Evolutionary conservation across 2,113 vertebrate genomes (phyloP), one percentile per base, ranked within the genome.

Genomic region (Pterocles orientalis): DNA sequence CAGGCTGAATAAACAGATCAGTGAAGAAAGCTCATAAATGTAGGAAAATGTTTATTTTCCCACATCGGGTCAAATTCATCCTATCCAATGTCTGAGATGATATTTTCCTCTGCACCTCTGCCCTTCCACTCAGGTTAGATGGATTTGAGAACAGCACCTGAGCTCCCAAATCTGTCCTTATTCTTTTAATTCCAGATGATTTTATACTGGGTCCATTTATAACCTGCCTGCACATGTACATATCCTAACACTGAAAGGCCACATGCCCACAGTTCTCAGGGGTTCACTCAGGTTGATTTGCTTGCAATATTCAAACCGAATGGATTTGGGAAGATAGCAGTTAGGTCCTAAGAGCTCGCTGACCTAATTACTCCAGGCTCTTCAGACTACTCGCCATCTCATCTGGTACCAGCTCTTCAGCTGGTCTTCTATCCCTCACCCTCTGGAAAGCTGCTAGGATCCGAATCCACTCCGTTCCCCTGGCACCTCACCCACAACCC

Each of bases 261-360:
- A 56, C 68, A 51, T 1, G 0, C 9, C 24, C 62, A 29, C 29
- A 39, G 36, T 12, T 69, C 65, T 36, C 73, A 33, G 73, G 12
- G 17, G 18, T 23, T 87, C 57, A 28, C 56, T n/a, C 18, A 21
- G 17, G 10, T 6, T 66, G n/a, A 58, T 82, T 18, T 91, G 17
- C 71, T 53, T 6, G 0, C 61, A 68, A 43, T 12, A 82, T 28
- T 64, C 50, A 39, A 31, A 64, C 1, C 10, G 21, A 80, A 57
- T 17, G 29, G 48, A 76, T 60, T 3, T 82, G 33, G 20, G 31
- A 33, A 78, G 41, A 73, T 47, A 51, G 47, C 33, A 39, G 10
- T 19, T 48, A 36, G 77, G 26, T 29, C 4, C 0, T 18, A 66
- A 68, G 48, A 60, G 34, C 50, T 60, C 2, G 0, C 26, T n/a